A percentile compares a stretch with the other conserved stretches of the same genome.
These are phyloP conservation scores for Caenorhabditis sp. DNA, from an alignment of 2,888 invertebrate genomes.

Conservation along the genomic window DNA sequence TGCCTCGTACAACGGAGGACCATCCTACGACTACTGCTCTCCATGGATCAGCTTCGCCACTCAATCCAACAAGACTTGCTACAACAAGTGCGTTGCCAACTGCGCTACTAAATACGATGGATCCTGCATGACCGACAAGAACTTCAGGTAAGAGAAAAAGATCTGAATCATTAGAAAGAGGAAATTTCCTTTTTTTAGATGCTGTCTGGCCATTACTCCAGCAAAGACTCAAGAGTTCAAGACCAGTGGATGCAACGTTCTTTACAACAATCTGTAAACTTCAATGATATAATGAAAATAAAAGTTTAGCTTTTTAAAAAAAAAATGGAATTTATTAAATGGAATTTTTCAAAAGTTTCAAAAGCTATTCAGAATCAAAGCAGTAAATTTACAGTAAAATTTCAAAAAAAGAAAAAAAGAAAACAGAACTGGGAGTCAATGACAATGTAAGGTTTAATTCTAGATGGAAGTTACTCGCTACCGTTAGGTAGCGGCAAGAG, in stretches of 20 bases:
- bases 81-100: background rate
- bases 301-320: too few relatives aligned
- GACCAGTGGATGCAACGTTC: constrained; percentile 6
- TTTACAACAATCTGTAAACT: constrained; percentile 15
- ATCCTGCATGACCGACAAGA: background rate
- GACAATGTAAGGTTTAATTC: background rate
- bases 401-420: background rate
- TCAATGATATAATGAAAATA: too few relatives aligned
- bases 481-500: background rate
- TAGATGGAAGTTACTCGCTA: too few relatives aligned
- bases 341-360: too few relatives aligned
- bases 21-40: background rate
- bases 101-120: background rate
- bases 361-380: background rate
- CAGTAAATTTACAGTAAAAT: background rate
- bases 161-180: too few relatives aligned
- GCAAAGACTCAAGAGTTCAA: constrained; percentile 14
- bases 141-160: background rate
- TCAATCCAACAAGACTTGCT: background rate
- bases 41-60: background rate
- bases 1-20: background rate
- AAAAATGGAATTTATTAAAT: too few relatives aligned
- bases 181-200: background rate
- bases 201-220: constrained; percentile 16
- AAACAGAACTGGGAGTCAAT: background rate